Evolutionary conservation across 2,113 vertebrate genomes (phyloP).

Genomic region (Scatophagus argus): DNA sequence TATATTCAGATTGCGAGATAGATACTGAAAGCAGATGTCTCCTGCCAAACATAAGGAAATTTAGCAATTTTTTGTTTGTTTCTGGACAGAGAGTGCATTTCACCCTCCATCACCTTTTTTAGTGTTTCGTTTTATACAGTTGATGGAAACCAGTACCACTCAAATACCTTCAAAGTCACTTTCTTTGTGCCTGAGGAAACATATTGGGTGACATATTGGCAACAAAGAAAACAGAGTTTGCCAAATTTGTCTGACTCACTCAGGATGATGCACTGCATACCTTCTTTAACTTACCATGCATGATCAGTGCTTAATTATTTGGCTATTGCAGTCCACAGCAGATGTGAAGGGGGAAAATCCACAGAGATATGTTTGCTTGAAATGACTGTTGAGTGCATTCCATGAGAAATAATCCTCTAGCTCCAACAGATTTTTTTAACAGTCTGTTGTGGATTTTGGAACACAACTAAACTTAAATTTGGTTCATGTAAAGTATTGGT

Average conservation of each 20-base stretch:
- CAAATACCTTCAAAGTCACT: neutral
- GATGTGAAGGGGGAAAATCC: neutral
- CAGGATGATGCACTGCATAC: neutral
- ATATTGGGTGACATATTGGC: neutral
- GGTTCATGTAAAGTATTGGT: neutral
- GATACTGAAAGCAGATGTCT: no score
- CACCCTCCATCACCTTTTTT: neutral
- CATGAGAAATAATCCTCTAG: neutral
- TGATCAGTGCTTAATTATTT: neutral
- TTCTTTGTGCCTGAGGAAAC: neutral
- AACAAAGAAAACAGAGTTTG: neutral
- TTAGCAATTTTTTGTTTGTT: neutral
- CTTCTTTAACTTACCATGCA: neutral
- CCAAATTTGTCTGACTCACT: neutral
- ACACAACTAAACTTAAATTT: neutral
- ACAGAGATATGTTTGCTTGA: neutral
- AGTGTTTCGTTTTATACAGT: neutral
- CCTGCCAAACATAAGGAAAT: no score
- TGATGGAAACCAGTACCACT: neutral
- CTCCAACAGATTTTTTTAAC: neutral
- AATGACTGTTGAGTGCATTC: neutral
- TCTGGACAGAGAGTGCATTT: neutral
- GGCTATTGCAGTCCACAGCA: neutral
- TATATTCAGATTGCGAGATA: neutral
- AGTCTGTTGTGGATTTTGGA: neutral